A percentile compares a stretch with the other conserved stretches of the same genome.
phyloP scores from a whole-genome alignment of 2,113 vertebrate genomes.

The Cercocebus atys region DNA sequence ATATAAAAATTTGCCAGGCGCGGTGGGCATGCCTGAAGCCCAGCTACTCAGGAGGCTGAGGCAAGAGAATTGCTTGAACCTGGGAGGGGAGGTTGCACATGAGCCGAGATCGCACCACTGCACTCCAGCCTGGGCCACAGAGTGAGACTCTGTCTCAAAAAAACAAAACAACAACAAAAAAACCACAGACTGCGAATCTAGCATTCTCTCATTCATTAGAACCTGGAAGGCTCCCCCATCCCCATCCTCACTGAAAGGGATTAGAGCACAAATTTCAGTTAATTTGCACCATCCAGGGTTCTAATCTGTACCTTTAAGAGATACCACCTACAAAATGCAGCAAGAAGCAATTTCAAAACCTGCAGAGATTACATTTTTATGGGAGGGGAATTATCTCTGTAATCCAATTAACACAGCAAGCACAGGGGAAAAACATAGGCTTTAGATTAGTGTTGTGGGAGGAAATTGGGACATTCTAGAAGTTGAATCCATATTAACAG shows the following conservation, averaged over 20 bases:
- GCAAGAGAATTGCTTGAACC: too few species aligned
- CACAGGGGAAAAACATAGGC: not conserved
- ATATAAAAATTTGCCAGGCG: too few species aligned
- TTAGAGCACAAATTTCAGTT: not conserved
- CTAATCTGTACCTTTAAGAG: conserved; percentile 65
- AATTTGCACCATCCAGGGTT: conserved; percentile 58
- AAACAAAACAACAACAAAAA: too few species aligned
- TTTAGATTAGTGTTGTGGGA: conserved; percentile 49
- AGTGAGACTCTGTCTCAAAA: too few species aligned
- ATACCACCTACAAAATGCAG: conserved; percentile 67
- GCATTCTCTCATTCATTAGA: not conserved
- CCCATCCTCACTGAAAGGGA: not conserved
- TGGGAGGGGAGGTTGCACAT: too few species aligned
- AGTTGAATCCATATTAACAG: conserved; percentile 67
- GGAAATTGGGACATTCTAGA: conserved; percentile 23
- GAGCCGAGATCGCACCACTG: too few species aligned
- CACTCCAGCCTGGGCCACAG: too few species aligned
- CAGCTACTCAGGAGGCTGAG: too few species aligned
- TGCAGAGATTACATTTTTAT: conserved; percentile 69
- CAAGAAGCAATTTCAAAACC: conserved; percentile 70
- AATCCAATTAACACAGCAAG: conserved; percentile 74
- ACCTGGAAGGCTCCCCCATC: not conserved
- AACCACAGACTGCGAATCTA: not conserved
- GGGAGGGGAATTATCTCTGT: conserved; percentile 70
- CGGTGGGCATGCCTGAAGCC: too few species aligned